Conservation (phyloP, 2,888 invertebrate genomes). For the Carpatolechia fugitivella region DNA sequence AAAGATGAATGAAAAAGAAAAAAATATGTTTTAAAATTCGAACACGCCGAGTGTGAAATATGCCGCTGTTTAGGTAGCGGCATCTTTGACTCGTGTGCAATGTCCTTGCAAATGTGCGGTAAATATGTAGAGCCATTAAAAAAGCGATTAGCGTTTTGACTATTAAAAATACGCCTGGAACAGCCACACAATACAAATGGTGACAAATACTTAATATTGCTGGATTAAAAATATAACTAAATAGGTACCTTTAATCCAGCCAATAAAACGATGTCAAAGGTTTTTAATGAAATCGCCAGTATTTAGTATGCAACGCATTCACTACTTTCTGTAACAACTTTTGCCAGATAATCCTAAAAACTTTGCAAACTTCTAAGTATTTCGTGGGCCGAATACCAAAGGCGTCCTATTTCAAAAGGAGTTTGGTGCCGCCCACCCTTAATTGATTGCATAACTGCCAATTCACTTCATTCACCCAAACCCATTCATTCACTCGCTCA, state of each 20-base stretch:
- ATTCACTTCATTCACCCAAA: conserved; percentile 42
- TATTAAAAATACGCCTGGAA: no score
- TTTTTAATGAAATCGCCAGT: background rate
- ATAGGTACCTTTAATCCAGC: no score
- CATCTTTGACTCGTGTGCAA: conserved; percentile 52
- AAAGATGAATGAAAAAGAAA: conserved; percentile 22
- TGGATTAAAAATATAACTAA: no score
- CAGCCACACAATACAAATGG: no score
- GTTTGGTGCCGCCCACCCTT: conserved; percentile 56
- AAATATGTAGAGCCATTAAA: conserved; percentile 28
- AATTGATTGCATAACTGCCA: conserved; percentile 74
- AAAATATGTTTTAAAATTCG: conserved; percentile 28
- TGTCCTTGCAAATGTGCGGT: conserved; percentile 23
- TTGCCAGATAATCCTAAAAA: background rate
- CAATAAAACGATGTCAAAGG: no score
- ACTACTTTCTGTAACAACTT: background rate
- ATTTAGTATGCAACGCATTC: background rate
- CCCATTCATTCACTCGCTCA: conserved; percentile 44
- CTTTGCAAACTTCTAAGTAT: conserved; percentile 10
- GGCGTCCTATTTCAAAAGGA: conserved; percentile 36
- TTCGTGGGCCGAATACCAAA: conserved; percentile 37
- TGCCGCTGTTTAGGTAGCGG: conserved; percentile 62
- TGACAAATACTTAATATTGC: no score
- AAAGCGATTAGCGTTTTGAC: background rate
- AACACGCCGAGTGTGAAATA: conserved; percentile 46